Evolutionary conservation across 1,140 invertebrate genomes (phyloP).

Genomic region (Euborellia annulipes): DNA sequence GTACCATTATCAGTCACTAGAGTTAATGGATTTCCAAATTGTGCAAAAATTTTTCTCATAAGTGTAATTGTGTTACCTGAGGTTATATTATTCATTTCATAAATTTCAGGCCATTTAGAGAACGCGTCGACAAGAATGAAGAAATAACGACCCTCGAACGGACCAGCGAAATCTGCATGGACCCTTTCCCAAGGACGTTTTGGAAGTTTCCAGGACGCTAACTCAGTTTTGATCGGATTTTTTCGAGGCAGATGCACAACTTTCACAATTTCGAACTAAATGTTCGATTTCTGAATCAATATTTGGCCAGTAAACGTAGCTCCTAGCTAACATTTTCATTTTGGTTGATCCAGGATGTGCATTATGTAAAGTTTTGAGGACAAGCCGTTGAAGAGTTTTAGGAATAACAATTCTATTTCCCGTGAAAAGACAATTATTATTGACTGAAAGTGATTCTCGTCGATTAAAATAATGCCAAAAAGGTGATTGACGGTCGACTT

Average conservation of each 20-base stretch:
- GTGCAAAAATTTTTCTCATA: conserved; percentile 20
- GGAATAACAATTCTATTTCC: conserved; percentile 1
- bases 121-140: conserved; percentile 17
- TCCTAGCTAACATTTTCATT: conserved; percentile 24
- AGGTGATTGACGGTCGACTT: not conserved
- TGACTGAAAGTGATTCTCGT: not conserved
- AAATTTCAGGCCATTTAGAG: conserved; percentile 16
- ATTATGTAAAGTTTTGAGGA: conserved; percentile 14
- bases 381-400: not conserved
- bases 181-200: conserved; percentile 9
- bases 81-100: conserved; percentile 4
- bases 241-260: no score
- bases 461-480: not conserved
- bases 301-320: conserved; percentile 21
- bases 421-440: conserved; percentile 1
- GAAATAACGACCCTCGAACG: conserved; percentile 11
- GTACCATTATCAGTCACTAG: conserved; percentile 26
- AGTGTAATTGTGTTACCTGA: conserved; percentile 14
- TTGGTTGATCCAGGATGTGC: conserved; percentile 19
- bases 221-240: no score
- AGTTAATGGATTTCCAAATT: conserved; percentile 21
- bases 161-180: conserved; percentile 16
- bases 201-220: not conserved
- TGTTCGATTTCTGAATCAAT: conserved; percentile 20
- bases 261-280: not conserved